Evolutionary conservation across 2,113 vertebrate species (phyloP).

Genomic region (Myotis brandtii): DNA sequence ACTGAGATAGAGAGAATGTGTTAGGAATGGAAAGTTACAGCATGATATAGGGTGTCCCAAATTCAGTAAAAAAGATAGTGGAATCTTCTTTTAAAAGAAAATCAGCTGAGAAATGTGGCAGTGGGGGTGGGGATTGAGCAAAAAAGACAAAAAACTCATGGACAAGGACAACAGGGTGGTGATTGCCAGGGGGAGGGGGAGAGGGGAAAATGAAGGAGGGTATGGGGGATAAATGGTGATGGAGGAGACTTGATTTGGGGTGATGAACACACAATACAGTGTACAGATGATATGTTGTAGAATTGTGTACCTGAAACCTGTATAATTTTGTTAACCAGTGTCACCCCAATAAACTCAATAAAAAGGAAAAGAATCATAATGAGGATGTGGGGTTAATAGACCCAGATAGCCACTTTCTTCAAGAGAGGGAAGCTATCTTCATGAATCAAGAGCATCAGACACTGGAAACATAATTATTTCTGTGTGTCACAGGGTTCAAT

Average conservation of each 20-base stretch:
- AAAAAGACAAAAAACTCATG: too few species aligned
- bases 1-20: neutral
- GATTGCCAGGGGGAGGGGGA: too few species aligned
- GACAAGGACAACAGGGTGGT: too few species aligned
- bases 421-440: neutral
- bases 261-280: neutral
- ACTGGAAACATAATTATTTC: neutral
- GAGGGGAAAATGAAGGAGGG: neutral
- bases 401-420: neutral
- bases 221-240: neutral
- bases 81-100: neutral
- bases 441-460: slow-evolving; percentile 1
- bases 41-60: neutral
- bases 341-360: neutral
- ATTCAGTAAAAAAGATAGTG: neutral
- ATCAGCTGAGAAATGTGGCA: too few species aligned
- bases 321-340: neutral
- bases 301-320: neutral
- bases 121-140: too few species aligned
- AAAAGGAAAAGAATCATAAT: neutral
- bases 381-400: neutral
- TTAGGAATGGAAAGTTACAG: neutral
- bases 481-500: neutral
- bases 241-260: neutral
- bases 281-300: neutral